phyloP scores from a whole-genome alignment of 2,113 vertebrate species.

The Bujurquina vittata region DNA sequence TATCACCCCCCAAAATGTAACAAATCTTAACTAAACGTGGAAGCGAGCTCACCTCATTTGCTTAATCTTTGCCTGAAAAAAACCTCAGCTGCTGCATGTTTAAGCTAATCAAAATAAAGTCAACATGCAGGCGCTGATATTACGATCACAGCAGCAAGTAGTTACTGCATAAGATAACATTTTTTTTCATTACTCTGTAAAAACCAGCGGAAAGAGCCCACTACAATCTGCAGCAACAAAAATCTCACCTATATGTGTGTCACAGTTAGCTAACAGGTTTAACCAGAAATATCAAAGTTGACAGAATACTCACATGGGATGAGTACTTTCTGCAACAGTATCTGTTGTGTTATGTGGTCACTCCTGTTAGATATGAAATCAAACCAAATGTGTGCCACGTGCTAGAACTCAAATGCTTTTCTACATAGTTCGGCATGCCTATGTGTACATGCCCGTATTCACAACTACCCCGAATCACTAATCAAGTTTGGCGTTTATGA shows the following conservation, averaged over 20 bases:
- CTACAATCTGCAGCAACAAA: not conserved
- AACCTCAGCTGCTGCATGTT: not conserved
- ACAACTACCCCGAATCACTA: not conserved
- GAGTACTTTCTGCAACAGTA: not conserved
- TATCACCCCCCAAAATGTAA: no score
- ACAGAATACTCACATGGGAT: not conserved
- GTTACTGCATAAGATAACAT: not conserved
- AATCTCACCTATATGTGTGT: constrained; percentile 8
- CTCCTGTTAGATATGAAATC: not conserved
- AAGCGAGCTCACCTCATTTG: not conserved
- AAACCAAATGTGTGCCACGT: not conserved
- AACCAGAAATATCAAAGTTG: constrained; percentile 23
- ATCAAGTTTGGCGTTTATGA: not conserved
- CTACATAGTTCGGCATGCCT: not conserved
- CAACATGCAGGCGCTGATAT: not conserved
- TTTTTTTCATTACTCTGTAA: not conserved
- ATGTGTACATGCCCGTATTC: not conserved
- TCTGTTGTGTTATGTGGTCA: not conserved
- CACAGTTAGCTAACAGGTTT: constrained; percentile 43
- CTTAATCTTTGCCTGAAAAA: not conserved
- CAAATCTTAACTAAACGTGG: not conserved
- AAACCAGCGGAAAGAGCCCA: not conserved
- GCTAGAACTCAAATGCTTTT: not conserved
- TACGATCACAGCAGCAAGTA: not conserved
- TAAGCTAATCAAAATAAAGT: not conserved